A percentile compares a stretch with the other conserved stretches of the same genome.
phyloP scores from a whole-genome alignment of 2,888 invertebrate genomes.

The Lordiphosa fenestrarum region DNA sequence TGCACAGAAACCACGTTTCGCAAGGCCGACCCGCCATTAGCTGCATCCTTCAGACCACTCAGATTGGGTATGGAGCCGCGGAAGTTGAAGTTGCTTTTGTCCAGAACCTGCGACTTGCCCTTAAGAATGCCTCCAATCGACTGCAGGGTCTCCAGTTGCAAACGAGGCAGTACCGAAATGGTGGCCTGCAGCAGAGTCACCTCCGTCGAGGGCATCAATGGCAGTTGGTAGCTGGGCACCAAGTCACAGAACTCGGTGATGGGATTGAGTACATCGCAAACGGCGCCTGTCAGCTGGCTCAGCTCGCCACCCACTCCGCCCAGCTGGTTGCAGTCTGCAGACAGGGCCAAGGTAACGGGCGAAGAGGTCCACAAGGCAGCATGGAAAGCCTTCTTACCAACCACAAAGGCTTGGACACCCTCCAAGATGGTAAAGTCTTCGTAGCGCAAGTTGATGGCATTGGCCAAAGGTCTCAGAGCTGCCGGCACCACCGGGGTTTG shows the following conservation, averaged over 20 bases:
- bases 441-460: slow-evolving; percentile 87
- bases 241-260: slow-evolving; percentile 91
- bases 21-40: slow-evolving; percentile 52
- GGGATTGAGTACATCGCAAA: slow-evolving; percentile 86
- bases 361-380: slow-evolving; percentile 87
- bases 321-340: slow-evolving; percentile 83
- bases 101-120: slow-evolving; percentile 81
- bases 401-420: slow-evolving; percentile 82
- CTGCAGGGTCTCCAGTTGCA: slow-evolving; percentile 88
- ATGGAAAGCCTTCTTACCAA: slow-evolving; percentile 88
- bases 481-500: slow-evolving; percentile 86
- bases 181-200: slow-evolving; percentile 88
- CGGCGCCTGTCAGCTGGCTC: slow-evolving; percentile 84
- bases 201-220: slow-evolving; percentile 82
- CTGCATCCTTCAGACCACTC: slow-evolving; percentile 73
- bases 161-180: slow-evolving; percentile 87
- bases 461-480: slow-evolving; percentile 86
- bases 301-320: slow-evolving; percentile 80
- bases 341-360: slow-evolving; percentile 85
- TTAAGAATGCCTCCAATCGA: slow-evolving; percentile 85
- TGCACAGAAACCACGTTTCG: slow-evolving; percentile 82
- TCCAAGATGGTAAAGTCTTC: slow-evolving; percentile 86
- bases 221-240: slow-evolving; percentile 86
- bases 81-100: slow-evolving; percentile 79
- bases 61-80: slow-evolving; percentile 80